Evolutionary conservation across 2,113 vertebrate species (phyloP).

Genomic region (Callaeas wilsoni): DNA sequence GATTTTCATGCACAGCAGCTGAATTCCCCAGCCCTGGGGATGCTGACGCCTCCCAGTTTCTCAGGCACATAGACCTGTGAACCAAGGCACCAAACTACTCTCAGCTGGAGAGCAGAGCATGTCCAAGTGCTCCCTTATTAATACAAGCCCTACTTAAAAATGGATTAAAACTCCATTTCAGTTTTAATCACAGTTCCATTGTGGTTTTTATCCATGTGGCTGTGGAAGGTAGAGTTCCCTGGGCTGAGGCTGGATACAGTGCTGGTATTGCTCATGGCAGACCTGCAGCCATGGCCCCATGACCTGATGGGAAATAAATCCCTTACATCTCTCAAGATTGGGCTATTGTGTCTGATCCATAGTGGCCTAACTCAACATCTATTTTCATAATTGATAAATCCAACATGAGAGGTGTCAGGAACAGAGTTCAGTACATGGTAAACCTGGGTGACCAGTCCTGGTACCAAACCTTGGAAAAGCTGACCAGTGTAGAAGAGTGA

Average conservation of each 20-base stretch:
- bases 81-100: neutral
- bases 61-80: neutral
- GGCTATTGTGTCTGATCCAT: neutral
- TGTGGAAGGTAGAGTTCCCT: neutral
- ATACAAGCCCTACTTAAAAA: neutral
- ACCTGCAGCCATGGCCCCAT: neutral
- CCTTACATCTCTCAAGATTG: neutral
- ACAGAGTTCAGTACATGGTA: neutral
- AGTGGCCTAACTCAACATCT: neutral
- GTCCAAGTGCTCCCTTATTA: neutral
- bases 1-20: neutral
- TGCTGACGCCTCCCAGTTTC: neutral
- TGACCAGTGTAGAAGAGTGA: neutral
- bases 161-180: neutral
- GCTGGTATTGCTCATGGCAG: neutral
- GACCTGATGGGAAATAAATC: neutral
- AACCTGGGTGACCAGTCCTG: neutral
- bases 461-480: neutral
- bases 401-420: neutral
- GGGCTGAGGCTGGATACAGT: accelerated
- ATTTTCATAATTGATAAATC: neutral
- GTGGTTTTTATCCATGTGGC: neutral
- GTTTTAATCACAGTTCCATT: neutral
- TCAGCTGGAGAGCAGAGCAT: neutral
- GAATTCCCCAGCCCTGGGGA: neutral